Conservation (phyloP, 2,113 vertebrate species). For the Tretioscincus oriximinensis region DNA sequence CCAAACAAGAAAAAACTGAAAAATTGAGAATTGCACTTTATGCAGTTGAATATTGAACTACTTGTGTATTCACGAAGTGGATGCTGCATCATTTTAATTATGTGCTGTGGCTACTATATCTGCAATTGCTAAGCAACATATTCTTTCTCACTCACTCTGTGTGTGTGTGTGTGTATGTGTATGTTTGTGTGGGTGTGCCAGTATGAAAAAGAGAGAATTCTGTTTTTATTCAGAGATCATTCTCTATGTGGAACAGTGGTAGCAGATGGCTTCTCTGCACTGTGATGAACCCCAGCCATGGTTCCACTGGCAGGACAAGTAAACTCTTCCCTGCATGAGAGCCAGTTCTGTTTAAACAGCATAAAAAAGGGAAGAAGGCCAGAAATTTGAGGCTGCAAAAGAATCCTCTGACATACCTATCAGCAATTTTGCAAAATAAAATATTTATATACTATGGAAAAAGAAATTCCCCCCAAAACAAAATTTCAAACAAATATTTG, state of each 20-base stretch:
- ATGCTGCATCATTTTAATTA: neutral
- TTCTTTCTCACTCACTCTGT: neutral
- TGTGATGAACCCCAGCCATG: constrained; percentile 67
- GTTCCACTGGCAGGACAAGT: constrained; percentile 67
- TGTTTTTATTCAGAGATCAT: constrained; percentile 65
- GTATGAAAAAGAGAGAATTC: constrained; percentile 7
- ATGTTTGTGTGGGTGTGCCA: neutral
- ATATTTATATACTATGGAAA: constrained; percentile 20
- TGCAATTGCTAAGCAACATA: constrained; percentile 46
- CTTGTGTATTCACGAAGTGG: neutral
- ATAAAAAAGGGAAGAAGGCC: constrained; percentile 58
- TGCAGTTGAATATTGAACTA: neutral
- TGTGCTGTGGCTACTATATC: constrained; percentile 1
- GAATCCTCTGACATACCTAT: constrained; percentile 28
- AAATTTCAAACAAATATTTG: constrained; percentile 12
- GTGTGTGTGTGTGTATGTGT: constrained; percentile 32
- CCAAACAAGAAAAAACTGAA: neutral
- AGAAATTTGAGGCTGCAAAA: constrained; percentile 59
- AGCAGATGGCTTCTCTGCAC: constrained; percentile 65
- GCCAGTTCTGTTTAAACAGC: constrained; percentile 64
- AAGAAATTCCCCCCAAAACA: too few relatives aligned
- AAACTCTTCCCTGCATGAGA: constrained; percentile 60
- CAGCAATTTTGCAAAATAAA: constrained; percentile 48
- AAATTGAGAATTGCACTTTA: neutral
- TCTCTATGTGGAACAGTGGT: constrained; percentile 68